These are phyloP conservation scores for Cydia strobilella DNA, from an alignment of 1,140 invertebrate genomes.

Conservation along the genomic window DNA sequence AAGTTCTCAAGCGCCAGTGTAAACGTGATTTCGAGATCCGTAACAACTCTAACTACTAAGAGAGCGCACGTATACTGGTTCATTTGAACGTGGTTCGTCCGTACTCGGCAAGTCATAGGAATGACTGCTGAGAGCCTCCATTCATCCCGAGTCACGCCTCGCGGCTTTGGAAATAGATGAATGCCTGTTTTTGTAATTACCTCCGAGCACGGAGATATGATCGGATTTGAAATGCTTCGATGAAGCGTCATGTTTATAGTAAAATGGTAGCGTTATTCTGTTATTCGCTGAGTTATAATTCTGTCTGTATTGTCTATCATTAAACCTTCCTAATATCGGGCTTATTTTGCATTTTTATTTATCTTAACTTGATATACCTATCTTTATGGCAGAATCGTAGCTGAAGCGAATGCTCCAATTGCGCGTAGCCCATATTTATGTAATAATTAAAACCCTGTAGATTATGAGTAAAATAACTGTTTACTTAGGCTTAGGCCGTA, in stretches of 20 bases:
- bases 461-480: too few relatives aligned
- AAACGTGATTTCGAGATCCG: neutral
- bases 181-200: conserved; percentile 28
- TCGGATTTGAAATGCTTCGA: conserved; percentile 29
- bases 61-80: neutral
- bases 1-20: neutral
- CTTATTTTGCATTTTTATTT: neutral
- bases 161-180: conserved; percentile 33
- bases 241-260: conserved; percentile 15
- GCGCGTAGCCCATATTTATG: neutral
- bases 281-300: neutral
- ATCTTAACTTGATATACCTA: neutral
- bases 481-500: too few relatives aligned
- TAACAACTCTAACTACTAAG: neutral
- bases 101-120: neutral
- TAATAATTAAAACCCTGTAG: neutral
- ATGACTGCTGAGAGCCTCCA: conserved; percentile 25
- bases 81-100: too few relatives aligned
- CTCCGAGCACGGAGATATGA: conserved; percentile 26
- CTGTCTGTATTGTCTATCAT: neutral
- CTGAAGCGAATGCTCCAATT: neutral
- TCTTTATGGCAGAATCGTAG: neutral
- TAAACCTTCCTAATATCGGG: neutral
- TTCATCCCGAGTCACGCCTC: conserved; percentile 44
- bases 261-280: conserved; percentile 2